Conservation (phyloP, 2,888 invertebrate species). For the Drosophila pseudotalamancana region DNA sequence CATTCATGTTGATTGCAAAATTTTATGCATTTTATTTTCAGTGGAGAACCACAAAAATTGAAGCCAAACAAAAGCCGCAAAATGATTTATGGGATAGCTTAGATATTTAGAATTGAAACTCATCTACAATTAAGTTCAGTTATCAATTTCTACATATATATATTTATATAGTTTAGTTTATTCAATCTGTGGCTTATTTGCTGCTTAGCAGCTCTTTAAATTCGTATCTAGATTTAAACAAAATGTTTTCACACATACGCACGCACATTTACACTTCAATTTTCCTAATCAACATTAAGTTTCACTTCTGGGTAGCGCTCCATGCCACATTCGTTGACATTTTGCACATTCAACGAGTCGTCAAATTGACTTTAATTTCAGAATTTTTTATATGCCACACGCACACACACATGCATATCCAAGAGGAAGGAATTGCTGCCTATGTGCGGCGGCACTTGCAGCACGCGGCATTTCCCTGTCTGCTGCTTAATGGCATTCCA, state of each 20-base stretch:
- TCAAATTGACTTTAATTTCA: slow-evolving; percentile 71
- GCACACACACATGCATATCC: not conserved
- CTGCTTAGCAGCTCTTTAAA: not conserved
- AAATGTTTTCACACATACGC: not conserved
- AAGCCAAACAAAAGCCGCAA: not conserved
- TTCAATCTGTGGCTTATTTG: too few relatives aligned
- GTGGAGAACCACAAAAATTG: not conserved
- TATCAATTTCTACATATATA: too few relatives aligned
- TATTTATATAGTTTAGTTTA: too few relatives aligned
- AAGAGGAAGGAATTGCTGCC: slow-evolving; percentile 42
- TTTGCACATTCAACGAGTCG: slow-evolving; percentile 46
- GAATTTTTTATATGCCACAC: slow-evolving; percentile 60
- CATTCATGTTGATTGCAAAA: not conserved
- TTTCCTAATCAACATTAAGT: slow-evolving; percentile 66
- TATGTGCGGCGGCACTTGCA: slow-evolving; percentile 39
- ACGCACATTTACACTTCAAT: slow-evolving; percentile 55
- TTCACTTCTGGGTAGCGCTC: slow-evolving; percentile 39
- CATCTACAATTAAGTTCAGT: too few relatives aligned
- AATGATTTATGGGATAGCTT: not conserved
- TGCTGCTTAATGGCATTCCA: slow-evolving; percentile 53
- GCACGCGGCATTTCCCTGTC: slow-evolving; percentile 37
- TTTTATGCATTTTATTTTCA: not conserved
- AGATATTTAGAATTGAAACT: too few relatives aligned
- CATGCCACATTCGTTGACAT: slow-evolving; percentile 18
- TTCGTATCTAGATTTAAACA: not conserved